Evolutionary conservation across 2,888 invertebrate genomes (phyloP), one percentile per base, ranked within the genome.

Genomic region (Chymomyza fuscimana): DNA sequence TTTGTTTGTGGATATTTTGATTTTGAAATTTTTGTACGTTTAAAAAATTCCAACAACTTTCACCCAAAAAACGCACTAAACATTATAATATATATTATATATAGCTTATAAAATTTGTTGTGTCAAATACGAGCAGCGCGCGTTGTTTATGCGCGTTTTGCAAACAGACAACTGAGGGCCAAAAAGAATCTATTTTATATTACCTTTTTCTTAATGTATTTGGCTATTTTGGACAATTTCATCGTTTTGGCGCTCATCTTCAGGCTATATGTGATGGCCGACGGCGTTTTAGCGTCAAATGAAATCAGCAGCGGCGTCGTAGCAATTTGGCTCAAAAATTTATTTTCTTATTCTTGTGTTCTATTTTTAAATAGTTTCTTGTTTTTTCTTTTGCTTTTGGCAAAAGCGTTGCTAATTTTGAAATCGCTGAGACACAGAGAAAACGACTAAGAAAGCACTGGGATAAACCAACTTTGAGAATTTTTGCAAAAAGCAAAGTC

Each of bases 161-260:
- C 5, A 22, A 16, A 54, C 54, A 7, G 16, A 54, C 16, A 19
- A 4, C 32, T 62, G 25, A 15, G 40, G 12, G 22, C 22, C 63
- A 40, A 9, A 32, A 61, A 63, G 65, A 40, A 50, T 54, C 40
- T 64, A 69, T 56, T 54, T 58, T 70, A 73, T 69, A n/a, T 91
- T 91, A 92, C 92, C 92, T 91, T 92, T 76, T 91, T 90, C 78
- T 91, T 91, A 69, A 92, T 91, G 73, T 89, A 92, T 89, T 90
- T 92, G 69, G 92, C 91, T 78, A 92, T 89, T 90, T 90, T 91
- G 63, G 90, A 85, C 70, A 91, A 75, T 82, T 90, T 91, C 69
- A 90, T 89, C 73, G 89, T 81, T 81, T 92, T 92, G 76, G 89
- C 89, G 78, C 87, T 90, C 90, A 91, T 89, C 86, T 81, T 89